These are phyloP conservation scores for Cyrtodaria siliqua DNA, from an alignment of 2,888 invertebrate genomes.

Conservation along the genomic window DNA sequence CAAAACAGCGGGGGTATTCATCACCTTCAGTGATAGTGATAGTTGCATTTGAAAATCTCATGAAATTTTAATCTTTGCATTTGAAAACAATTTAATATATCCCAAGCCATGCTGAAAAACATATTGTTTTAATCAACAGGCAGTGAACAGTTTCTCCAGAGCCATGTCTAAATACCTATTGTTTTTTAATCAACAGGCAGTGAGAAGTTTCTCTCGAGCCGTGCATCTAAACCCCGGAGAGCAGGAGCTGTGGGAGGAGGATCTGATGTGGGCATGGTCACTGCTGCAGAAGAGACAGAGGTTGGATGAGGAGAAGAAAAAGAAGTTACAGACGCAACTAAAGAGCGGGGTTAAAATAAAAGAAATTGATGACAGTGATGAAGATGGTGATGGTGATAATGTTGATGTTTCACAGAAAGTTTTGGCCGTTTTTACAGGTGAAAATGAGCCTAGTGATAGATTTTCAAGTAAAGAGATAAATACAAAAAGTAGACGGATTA, in stretches of 20 bases:
- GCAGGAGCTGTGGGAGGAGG: constrained; percentile 84
- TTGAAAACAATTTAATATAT: too few species aligned
- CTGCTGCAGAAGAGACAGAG: constrained; percentile 63
- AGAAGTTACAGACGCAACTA: constrained; percentile 18
- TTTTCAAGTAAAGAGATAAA: not conserved
- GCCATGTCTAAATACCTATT: too few species aligned
- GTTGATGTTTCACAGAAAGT: constrained; percentile 18
- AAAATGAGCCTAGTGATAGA: constrained; percentile 12
- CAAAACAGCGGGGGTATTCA: too few species aligned
- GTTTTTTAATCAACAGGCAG: constrained; percentile 73
- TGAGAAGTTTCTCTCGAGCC: constrained; percentile 83
- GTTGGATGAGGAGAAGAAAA: constrained; percentile 57
- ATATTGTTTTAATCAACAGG: too few species aligned
- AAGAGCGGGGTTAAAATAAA: constrained; percentile 53
- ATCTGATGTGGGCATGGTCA: constrained; percentile 80
- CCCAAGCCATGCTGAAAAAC: too few species aligned
- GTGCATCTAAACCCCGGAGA: constrained; percentile 84
- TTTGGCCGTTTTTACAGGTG: constrained; percentile 9
- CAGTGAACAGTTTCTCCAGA: too few species aligned
- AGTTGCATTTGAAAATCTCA: too few species aligned
- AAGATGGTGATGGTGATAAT: constrained; percentile 15
- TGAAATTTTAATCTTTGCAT: too few species aligned
- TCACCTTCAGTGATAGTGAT: too few species aligned
- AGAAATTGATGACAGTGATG: constrained; percentile 48
- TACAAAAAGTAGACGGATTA: constrained; percentile 9